Base-by-base conservation (phyloP, 37 sponge, comb jelly and placozoan genomes). In the Dysidea cf. avara region DNA sequence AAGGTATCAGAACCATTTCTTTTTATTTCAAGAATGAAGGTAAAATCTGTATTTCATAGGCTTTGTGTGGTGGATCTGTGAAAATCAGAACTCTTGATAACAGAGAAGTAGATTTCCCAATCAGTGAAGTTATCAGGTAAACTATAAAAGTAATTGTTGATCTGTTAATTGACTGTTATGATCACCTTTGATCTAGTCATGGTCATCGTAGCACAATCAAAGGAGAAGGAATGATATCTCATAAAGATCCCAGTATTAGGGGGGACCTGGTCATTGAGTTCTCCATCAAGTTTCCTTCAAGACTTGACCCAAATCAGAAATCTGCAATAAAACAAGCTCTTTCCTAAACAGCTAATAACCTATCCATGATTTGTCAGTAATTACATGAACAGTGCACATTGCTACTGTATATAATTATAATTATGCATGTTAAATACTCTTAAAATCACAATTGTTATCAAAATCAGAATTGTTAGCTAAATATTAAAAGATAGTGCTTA, bases 201-300 rank as follows among this genome's bases (percentile, higher is more conserved):
- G 89, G 92, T 18, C 75, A 76, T 51, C 54, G 51, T 7, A 97
- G 91, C 72, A 43, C 69, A 0, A 87, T 97, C 0, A 73, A 77
- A 14, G 95, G 95, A 21, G 98, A 91, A 54, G 97, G 97, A 22
- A 97, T 97, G 97, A 91, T 94, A 0, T 13, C 66, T 11, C 66
- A 76, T 1, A 74, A 82, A 13, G 83, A 79, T 29, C 82, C 85
- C 11, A 75, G 48, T 39, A 28, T 63, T 49, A 66, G 55, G 59
- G 98, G 98, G 17, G 85, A 97, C 66, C 87, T 97, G 4, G 61
- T 97, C 6, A 69, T 97, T 7, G 56, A 72, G 49, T 97, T 97
- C 61, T 81, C 69, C 14, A 73, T 97, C 34, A 35, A 56, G 20
- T 97, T 97, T 63, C 98, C 98, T 28, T 66, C 43, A 2, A 71